Conservation (phyloP, 2,888 invertebrate species). For the Callyntrura sp. region DNA sequence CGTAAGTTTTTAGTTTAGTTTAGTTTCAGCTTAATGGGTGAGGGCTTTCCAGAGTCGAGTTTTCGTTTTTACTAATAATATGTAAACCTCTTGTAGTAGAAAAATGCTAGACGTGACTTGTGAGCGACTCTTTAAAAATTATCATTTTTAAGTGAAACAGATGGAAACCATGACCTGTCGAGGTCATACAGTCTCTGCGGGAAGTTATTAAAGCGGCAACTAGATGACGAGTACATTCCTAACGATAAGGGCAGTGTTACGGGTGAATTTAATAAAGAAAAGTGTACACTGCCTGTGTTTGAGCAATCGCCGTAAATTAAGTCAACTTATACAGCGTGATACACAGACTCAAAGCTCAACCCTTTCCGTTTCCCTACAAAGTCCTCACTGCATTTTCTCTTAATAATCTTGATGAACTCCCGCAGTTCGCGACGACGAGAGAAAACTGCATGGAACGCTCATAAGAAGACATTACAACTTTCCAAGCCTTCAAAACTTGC, state of each 20-base stretch:
- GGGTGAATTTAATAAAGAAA: conserved; percentile 61
- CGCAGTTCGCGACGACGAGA: conserved; percentile 46
- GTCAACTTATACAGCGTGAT: conserved; percentile 71
- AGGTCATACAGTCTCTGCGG: conserved; percentile 66
- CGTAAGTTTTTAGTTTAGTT: too few species aligned
- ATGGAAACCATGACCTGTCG: conserved; percentile 74
- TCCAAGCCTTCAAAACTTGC: conserved; percentile 23
- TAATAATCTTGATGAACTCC: conserved; percentile 74
- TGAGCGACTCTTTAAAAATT: conserved; percentile 55
- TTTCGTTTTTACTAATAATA: too few species aligned
- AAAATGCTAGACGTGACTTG: too few species aligned
- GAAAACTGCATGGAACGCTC: conserved; percentile 26
- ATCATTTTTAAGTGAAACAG: conserved; percentile 70
- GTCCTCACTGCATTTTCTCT: conserved; percentile 37
- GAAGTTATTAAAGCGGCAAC: conserved; percentile 56
- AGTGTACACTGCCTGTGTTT: conserved; percentile 23
- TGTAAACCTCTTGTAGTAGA: too few species aligned
- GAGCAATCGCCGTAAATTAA: conserved; percentile 64
- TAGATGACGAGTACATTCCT: background rate
- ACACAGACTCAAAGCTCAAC: conserved; percentile 15
- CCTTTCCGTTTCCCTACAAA: conserved; percentile 57
- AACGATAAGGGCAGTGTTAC: conserved; percentile 28
- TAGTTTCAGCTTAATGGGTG: too few species aligned
- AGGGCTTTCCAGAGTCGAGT: too few species aligned
- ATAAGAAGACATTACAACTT: background rate